phyloP scores from a whole-genome alignment of 2,888 invertebrate genomes.

The Stenodera caucasica region DNA sequence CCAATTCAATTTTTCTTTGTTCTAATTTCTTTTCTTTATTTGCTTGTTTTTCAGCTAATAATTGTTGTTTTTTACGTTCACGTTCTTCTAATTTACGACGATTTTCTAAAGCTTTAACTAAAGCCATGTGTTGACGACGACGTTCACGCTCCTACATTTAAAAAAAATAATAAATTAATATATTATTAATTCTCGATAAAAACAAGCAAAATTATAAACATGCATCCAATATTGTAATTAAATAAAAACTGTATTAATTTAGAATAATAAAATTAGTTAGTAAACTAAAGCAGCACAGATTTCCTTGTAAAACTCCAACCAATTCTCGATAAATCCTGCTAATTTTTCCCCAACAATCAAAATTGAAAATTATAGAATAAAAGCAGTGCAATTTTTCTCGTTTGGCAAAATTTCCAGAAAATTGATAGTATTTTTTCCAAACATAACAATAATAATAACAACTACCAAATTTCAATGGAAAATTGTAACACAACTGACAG shows the following conservation, averaged over 20 bases:
- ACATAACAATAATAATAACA: too few species aligned
- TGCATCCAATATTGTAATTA: constrained; percentile 14
- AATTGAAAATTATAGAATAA: too few species aligned
- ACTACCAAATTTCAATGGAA: too few species aligned
- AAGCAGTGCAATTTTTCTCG: too few species aligned
- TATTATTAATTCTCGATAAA: not conserved
- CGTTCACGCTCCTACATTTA: constrained; percentile 77
- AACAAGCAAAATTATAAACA: constrained; percentile 16
- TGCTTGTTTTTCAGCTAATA: constrained; percentile 80
- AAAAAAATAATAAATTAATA: constrained; percentile 13
- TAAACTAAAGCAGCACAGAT: constrained; percentile 13
- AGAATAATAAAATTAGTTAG: constrained; percentile 24
- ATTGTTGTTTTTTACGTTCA: constrained; percentile 73
- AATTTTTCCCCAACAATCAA: too few species aligned
- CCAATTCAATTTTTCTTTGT: constrained; percentile 67
- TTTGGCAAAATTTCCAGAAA: too few species aligned
- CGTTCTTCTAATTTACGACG: constrained; percentile 86
- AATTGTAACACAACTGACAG: too few species aligned
- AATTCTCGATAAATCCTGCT: not conserved
- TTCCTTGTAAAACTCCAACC: not conserved
- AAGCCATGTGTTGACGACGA: constrained; percentile 84
- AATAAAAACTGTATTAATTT: constrained; percentile 6
- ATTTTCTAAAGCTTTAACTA: constrained; percentile 85
- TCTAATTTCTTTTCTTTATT: constrained; percentile 84
- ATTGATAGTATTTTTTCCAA: too few species aligned